These are phyloP conservation scores for Mustela lutreola DNA, from an alignment of 2,113 vertebrate genomes.

Conservation along the genomic window DNA sequence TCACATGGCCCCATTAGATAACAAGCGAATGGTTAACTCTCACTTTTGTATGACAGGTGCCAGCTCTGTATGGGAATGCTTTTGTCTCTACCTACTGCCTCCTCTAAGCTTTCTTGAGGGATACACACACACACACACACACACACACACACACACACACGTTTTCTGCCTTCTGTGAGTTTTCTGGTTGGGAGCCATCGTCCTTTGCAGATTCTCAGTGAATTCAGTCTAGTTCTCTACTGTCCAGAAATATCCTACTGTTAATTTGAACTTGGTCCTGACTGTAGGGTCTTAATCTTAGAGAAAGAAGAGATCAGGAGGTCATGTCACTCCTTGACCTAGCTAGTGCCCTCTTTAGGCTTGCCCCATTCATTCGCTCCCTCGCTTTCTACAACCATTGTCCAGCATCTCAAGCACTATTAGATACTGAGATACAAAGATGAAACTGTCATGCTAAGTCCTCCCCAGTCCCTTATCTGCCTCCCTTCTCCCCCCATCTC, in stretches of 20 bases:
- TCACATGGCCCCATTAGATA: neutral
- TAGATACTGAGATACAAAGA: neutral
- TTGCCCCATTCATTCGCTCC: neutral
- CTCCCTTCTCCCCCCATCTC: too few species aligned
- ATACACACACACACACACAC: neutral
- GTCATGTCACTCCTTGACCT: too few species aligned
- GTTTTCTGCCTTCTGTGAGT: neutral
- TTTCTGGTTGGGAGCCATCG: neutral
- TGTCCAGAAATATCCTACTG: neutral
- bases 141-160: too few species aligned
- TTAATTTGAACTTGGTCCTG: neutral
- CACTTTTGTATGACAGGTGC: neutral
- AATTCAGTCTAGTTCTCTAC: neutral
- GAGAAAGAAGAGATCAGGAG: neutral
- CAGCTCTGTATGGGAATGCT: neutral
- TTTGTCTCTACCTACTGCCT: conserved; percentile 8
- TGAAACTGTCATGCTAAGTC: neutral
- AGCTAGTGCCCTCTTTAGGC: too few species aligned
- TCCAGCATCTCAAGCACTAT: neutral
- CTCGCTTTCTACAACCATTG: neutral
- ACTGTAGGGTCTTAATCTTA: neutral
- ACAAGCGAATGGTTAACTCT: conserved; percentile 42
- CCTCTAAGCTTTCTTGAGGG: neutral
- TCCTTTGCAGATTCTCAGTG: neutral
- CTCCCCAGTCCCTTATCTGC: fast-evolving